A percentile compares a stretch with the other conserved stretches of the same genome.
Conservation (phyloP, 2,113 vertebrate species). For the Gymnarchus niloticus region DNA sequence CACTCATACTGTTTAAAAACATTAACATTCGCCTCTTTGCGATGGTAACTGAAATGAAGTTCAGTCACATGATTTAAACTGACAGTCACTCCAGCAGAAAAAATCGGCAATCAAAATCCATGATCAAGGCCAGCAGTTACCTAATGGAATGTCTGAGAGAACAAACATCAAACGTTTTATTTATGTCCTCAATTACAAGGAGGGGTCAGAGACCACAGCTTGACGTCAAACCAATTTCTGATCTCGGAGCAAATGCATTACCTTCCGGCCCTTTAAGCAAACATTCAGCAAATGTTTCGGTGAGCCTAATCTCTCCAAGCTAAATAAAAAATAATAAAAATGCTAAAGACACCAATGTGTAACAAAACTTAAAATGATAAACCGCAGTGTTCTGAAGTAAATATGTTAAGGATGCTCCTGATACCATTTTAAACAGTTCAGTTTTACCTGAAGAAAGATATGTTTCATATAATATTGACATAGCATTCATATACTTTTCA, state of each 20-base stretch:
- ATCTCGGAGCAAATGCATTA: slow-evolving; percentile 43
- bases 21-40: slow-evolving; percentile 24
- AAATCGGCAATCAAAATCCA: slow-evolving; percentile 30
- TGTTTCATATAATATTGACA: background rate
- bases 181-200: slow-evolving; percentile 41
- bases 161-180: slow-evolving; percentile 43
- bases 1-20: slow-evolving; percentile 12
- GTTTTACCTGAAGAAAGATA: background rate
- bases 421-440: background rate
- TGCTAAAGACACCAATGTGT: slow-evolving; percentile 9
- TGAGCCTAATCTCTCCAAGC: slow-evolving; percentile 38
- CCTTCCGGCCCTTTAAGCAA: slow-evolving; percentile 53
- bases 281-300: slow-evolving; percentile 39
- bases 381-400: background rate
- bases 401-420: background rate
- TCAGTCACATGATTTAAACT: slow-evolving; percentile 17
- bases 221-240: slow-evolving; percentile 48
- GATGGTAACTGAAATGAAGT: slow-evolving; percentile 23
- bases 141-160: slow-evolving; percentile 35
- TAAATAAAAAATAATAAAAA: slow-evolving; percentile 27
- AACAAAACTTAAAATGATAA: background rate
- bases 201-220: slow-evolving; percentile 28
- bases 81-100: slow-evolving; percentile 24
- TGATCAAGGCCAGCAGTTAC: slow-evolving; percentile 23
- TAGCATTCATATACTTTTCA: background rate